A percentile compares a stretch with the other conserved stretches of the same genome.
These are phyloP conservation scores for Pipa parva DNA, from an alignment of 2,113 vertebrate species.

Conservation along the genomic window DNA sequence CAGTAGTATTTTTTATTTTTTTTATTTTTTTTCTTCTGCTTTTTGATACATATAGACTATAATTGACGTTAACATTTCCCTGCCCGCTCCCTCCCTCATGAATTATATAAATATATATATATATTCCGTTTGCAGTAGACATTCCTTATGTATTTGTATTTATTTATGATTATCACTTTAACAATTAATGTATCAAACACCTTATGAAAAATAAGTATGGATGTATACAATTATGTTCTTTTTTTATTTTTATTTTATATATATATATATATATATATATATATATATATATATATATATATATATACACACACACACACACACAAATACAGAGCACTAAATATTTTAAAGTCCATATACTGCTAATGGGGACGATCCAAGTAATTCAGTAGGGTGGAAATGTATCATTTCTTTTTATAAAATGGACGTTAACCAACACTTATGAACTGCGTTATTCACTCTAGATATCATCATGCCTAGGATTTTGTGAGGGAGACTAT, in stretches of 20 bases:
- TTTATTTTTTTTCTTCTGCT: slow-evolving; percentile 60
- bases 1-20: slow-evolving; percentile 60
- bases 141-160: slow-evolving; percentile 98
- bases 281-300: too few species aligned
- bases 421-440: slow-evolving; percentile 67
- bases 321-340: slow-evolving; percentile 82
- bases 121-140: slow-evolving; percentile 94
- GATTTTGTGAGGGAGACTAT: slow-evolving; percentile 70
- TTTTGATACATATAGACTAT: slow-evolving; percentile 70
- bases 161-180: slow-evolving; percentile 95
- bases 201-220: slow-evolving; percentile 76
- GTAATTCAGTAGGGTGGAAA: slow-evolving; percentile 68
- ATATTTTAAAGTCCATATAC: slow-evolving; percentile 61
- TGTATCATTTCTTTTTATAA: slow-evolving; percentile 67
- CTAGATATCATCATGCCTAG: slow-evolving; percentile 77
- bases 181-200: slow-evolving; percentile 76
- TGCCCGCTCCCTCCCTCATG: neutral
- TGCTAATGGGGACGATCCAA: neutral
- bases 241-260: slow-evolving; percentile 71
- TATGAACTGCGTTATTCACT: slow-evolving; percentile 75
- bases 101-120: slow-evolving; percentile 51
- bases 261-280: too few species aligned
- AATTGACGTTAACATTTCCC: slow-evolving; percentile 75
- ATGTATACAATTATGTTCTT: slow-evolving; percentile 73
- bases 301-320: too few species aligned